Evolutionary conservation across 2,113 vertebrate species (phyloP).

Genomic region (Gobius niger): DNA sequence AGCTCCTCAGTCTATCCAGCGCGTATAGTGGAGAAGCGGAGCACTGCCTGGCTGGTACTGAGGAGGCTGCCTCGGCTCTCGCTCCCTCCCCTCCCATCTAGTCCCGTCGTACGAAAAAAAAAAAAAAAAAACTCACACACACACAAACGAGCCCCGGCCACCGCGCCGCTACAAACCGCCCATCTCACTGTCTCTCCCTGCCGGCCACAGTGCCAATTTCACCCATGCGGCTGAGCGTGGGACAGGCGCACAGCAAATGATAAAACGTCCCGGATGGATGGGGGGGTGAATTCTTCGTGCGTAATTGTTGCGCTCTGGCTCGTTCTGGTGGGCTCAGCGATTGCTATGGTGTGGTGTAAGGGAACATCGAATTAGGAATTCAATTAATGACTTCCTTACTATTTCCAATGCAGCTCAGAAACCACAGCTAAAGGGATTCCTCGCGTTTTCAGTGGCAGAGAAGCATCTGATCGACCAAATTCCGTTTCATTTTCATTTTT

Average conservation of each 20-base stretch:
- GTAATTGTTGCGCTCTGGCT: constrained; percentile 7
- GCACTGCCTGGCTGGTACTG: constrained; percentile 75
- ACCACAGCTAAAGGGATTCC: background rate
- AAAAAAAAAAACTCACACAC: background rate
- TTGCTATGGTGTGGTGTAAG: background rate
- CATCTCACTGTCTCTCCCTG: constrained; percentile 76
- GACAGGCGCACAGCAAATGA: background rate
- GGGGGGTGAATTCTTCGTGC: constrained; percentile 6
- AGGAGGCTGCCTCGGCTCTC: constrained; percentile 65
- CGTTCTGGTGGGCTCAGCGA: background rate
- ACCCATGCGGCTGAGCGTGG: constrained; percentile 10
- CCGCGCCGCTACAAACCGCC: constrained; percentile 36
- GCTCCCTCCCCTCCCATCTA: constrained; percentile 73
- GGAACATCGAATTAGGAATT: background rate
- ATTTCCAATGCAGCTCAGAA: too few relatives aligned
- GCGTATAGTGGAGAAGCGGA: constrained; percentile 43
- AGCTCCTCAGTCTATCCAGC: constrained; percentile 56
- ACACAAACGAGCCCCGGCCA: constrained; percentile 36
- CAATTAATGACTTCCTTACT: background rate
- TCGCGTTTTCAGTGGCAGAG: too few relatives aligned
- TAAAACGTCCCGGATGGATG: constrained; percentile 13
- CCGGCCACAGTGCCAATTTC: constrained; percentile 67
- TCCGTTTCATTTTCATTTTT: too few relatives aligned
- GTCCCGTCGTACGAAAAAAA: constrained; percentile 39
- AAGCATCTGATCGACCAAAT: too few relatives aligned